Base-by-base conservation (phyloP, 2,797 vertebrate species). In the Myotis daubentonii region DNA sequence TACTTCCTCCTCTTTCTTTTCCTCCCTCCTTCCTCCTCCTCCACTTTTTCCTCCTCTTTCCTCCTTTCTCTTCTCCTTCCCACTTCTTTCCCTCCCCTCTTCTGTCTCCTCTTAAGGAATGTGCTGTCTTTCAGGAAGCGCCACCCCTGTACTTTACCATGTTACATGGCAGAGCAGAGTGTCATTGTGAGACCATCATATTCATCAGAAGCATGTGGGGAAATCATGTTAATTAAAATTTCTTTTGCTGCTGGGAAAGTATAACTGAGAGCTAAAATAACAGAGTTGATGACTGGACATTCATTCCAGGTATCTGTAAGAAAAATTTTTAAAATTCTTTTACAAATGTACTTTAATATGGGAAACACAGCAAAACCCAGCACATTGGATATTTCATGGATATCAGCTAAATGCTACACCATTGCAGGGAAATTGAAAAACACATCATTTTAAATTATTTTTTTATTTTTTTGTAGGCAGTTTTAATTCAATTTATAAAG, bases 401-500 rank as follows among this genome's bases (percentile, higher is more conserved):
- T 70, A 65, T 89, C 51, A 38, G 66, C 53, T 60, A 71, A 57
- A 86, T 88, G 57, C 23, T 30, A 51, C 15, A 23, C 11, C 22
- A 36, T n/a, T 55, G 2, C 38, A 75, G 10, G 83, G 7, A 96
- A 91, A 23, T 51, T 86, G 41, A 81, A 47, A 93, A 94, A 70
- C 62, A 75, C 22, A 92, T 76, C 33, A 74, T 84, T 95, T 95
- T 93, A 20, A 93, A 94, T 88, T 93, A 82, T 75, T 96, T 97
- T 92, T 93, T 87, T 22, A 36, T 93, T 95, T 92, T 91, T 79
- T 23, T 87, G 11, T 81, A 93, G 84, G 91, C 75, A 81, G n/a
- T 36, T 96, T 97, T 96, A 90, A 97, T 94, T 91, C 25, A 2
- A 83, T 97, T 97, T 97, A 95, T 92, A 38, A 49, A 38, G 66